Conservation (phyloP, 23 tunicate species). For the Halocynthia aurantium region DNA sequence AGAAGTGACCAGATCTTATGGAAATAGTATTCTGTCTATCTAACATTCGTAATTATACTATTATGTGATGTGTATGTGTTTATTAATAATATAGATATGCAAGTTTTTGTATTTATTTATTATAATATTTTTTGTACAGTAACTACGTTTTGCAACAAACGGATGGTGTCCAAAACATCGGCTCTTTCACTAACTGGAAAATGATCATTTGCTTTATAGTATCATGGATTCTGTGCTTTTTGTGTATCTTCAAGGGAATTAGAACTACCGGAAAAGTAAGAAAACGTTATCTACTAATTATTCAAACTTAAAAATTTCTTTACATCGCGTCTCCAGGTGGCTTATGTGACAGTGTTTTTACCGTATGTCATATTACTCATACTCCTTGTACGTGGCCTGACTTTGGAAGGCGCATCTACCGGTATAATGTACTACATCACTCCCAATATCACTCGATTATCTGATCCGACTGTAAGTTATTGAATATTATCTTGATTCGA, state of each 20-base stretch:
- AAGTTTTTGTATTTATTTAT: not conserved
- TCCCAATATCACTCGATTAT: conserved; percentile 9
- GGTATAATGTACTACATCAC: conserved; percentile 29
- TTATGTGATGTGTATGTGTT: not conserved
- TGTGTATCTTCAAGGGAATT: conserved; percentile 74
- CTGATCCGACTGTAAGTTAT: conserved; percentile 25
- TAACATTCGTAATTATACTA: not conserved
- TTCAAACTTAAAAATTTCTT: not conserved
- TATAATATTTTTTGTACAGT: conserved; percentile 23
- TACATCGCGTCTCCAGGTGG: not conserved
- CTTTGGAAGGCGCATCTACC: conserved; percentile 25
- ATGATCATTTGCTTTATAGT: conserved; percentile 43
- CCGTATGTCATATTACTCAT: conserved; percentile 22
- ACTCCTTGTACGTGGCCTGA: conserved; percentile 25
- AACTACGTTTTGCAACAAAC: conserved; percentile 54
- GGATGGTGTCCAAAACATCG: conserved; percentile 45
- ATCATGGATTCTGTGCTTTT: conserved; percentile 61
- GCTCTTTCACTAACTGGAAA: conserved; percentile 70
- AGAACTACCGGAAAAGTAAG: conserved; percentile 75
- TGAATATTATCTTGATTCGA: not conserved
- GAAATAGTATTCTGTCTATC: not conserved
- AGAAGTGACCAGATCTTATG: not conserved
- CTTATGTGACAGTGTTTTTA: conserved; percentile 15
- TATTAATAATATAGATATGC: not conserved
- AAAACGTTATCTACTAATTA: conserved; percentile 1